Conservation (phyloP, 2,888 invertebrate species). For the Neoascia interrupta region DNA sequence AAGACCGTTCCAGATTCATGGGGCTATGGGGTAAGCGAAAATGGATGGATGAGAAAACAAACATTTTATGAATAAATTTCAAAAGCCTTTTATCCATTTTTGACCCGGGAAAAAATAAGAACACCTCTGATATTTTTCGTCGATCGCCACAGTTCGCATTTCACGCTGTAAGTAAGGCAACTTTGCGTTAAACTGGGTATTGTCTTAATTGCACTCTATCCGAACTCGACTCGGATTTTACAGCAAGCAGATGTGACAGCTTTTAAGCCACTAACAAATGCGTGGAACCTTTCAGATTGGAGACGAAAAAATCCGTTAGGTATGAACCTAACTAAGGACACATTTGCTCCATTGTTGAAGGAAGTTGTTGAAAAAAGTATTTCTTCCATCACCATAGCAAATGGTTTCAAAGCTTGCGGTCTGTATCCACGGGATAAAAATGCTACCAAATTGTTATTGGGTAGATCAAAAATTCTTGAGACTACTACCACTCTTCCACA, state of each 20-base stretch:
- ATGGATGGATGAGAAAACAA: conserved; percentile 28
- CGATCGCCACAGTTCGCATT: conserved; percentile 1
- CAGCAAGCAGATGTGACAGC: conserved; percentile 17
- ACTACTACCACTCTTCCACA: too few relatives aligned
- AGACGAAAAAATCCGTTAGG: conserved; percentile 15
- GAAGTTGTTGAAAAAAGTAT: conserved; percentile 2
- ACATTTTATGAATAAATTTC: conserved; percentile 22
- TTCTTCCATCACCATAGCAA: conserved; percentile 8
- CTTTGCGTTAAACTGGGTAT: conserved; percentile 10
- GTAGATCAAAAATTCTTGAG: neutral
- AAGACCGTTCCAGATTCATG: conserved; percentile 14
- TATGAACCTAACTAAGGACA: conserved; percentile 5
- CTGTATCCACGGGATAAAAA: conserved; percentile 12
- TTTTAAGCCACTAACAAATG: conserved; percentile 21
- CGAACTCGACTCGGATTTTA: neutral
- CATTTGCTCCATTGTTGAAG: conserved; percentile 2
- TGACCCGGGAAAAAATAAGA: neutral
- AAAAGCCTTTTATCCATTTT: conserved; percentile 13
- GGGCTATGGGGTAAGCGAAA: conserved; percentile 15
- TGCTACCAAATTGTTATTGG: conserved; percentile 6
- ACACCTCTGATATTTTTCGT: conserved; percentile 8
- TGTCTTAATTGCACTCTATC: conserved; percentile 1
- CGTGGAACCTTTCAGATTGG: conserved; percentile 10
- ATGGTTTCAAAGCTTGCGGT: conserved; percentile 17
- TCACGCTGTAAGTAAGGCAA: conserved; percentile 2